Base-by-base conservation (phyloP, 2,113 vertebrate species). In the Crypturellus undulatus region DNA sequence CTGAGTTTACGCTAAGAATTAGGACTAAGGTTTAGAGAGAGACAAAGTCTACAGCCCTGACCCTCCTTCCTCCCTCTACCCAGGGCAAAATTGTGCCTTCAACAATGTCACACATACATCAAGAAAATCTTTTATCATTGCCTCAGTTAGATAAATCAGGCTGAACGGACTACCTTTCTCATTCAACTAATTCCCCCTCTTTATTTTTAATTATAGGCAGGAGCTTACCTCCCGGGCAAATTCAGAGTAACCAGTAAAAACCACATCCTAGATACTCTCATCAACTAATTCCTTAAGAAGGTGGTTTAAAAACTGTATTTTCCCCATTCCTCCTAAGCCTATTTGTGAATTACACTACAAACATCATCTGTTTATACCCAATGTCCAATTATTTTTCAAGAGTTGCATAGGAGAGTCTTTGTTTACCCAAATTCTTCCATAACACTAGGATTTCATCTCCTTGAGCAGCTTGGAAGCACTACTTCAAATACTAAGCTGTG, bases 391-490 rank as follows among this genome's bases (percentile, higher is more conserved):
- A 93, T 69, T 95, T 97, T 95, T 81, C 92, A 93, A 58, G 42
- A 93, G 51, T 60, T 81, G 77, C 82, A 95, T 85, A 96, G 83
- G 70, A 95, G 58, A 88, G 93, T 72, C 93, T 93, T 96, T 96
- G 92, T 97, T 93, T 79, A 95, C 30, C 36, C 76, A 86, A 94
- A 96, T 93, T 91, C 82, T 88, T 92, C 95, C 21, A 0, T 58
- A 89, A 78, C 62, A 75, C 77, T 60, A 30, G 83, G 82, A 95
- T 90, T 97, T 95, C 68, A 45, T 38, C 75, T 91, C 84, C 64
- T 49, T 88, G 70, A 94, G 94, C 92, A 78, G 94, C 93, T 94
- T 96, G 93, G 62, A 96, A 90, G 69, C 77, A 86, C 79, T 86
- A 71, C 72, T 81, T 64, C 72, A 88, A 58, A 47, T 68, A 52